These are phyloP conservation scores for Alloplasta piceator DNA, from an alignment of 2,888 invertebrate species.

Conservation along the genomic window DNA sequence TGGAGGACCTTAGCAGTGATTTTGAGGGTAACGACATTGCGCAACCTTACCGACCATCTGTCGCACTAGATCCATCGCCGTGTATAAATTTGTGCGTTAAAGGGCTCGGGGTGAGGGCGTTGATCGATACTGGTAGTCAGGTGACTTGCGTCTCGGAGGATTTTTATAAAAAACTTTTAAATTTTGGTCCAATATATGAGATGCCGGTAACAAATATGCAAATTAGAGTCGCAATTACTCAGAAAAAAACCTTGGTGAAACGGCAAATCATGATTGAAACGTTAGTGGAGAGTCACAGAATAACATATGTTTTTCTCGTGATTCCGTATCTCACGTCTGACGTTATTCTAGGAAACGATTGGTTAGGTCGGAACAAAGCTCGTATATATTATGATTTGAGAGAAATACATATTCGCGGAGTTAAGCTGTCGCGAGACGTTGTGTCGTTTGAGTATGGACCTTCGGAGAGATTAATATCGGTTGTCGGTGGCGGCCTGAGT, in stretches of 20 bases:
- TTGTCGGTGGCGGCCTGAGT: neutral
- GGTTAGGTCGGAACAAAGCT: neutral
- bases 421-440: neutral
- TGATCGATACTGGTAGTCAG: constrained; percentile 40
- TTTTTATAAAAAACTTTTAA: constrained; percentile 18
- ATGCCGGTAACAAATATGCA: constrained; percentile 41
- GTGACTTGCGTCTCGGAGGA: constrained; percentile 36
- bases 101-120: neutral
- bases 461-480: neutral
- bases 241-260: constrained; percentile 28
- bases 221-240: constrained; percentile 17
- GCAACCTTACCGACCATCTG: neutral
- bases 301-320: constrained; percentile 16
- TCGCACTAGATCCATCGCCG: neutral
- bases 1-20: neutral
- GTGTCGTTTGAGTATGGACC: neutral
- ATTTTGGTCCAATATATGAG: neutral
- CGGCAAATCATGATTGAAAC: constrained; percentile 31
- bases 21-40: neutral
- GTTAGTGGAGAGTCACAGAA: neutral
- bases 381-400: neutral
- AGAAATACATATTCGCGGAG: neutral
- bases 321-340: constrained; percentile 35
- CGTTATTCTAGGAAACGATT: constrained; percentile 25
- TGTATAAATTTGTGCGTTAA: neutral